Evolutionary conservation across 1,140 invertebrate genomes (phyloP).

Genomic region (Melanaphis sacchari): DNA sequence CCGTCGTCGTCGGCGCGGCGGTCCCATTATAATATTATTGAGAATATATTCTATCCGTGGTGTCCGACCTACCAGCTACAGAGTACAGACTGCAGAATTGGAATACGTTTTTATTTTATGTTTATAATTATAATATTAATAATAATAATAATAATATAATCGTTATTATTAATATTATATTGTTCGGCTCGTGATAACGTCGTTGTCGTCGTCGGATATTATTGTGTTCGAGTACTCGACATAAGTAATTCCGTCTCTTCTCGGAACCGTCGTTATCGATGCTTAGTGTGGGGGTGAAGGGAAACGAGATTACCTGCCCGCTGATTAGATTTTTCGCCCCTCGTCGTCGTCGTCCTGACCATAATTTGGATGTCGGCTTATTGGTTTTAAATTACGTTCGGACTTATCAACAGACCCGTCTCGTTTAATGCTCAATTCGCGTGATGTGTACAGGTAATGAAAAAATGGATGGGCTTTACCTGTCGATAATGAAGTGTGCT

Average conservation of each 20-base stretch:
- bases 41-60: neutral
- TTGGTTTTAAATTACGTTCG: neutral
- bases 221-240: neutral
- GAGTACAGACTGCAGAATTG: neutral
- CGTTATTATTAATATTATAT: neutral
- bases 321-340: neutral
- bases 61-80: no score
- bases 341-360: no score
- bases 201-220: neutral
- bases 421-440: neutral
- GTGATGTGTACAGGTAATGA: neutral
- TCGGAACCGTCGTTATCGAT: neutral
- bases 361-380: neutral
- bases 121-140: constrained; percentile 4
- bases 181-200: neutral
- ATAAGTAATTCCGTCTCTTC: neutral
- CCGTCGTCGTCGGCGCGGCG: neutral
- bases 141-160: neutral
- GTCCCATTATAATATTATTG: neutral
- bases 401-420: neutral
- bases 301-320: neutral
- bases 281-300: neutral
- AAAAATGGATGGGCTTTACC: neutral
- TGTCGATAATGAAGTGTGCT: neutral
- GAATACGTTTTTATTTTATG: neutral